Base-by-base conservation (phyloP, 2,797 vertebrate genomes). In the Danio jaintianensis region DNA sequence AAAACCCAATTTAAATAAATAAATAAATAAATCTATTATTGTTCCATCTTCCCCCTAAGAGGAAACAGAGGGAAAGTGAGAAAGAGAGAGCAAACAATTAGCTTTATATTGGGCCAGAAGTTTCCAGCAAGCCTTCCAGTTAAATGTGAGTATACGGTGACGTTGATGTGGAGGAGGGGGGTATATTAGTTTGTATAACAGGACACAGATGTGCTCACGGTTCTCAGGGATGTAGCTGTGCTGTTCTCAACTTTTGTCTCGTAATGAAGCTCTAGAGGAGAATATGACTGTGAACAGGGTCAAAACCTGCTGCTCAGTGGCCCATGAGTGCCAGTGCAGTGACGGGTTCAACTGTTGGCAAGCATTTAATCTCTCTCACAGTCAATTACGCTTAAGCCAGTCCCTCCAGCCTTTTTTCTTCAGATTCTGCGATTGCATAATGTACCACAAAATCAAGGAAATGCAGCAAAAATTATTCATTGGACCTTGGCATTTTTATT, bases 121-220 rank as follows among this genome's bases (percentile, higher is more conserved):
- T 84, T 83, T 88, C 83, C 84, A 82, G 70, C 82, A 20, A 80
- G 48, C 67, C 56, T 71, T 84, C 81, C 84, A 82, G 75, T 87
- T 81, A 86, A 86, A 85, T 89, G 81, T 88, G 86, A 89, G 75
- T 79, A n/a, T n/a, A 61, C 73, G 82, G 40, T 64, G 82, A 62
- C 13, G 71, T 76, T 75, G 80, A 53, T 62, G 69, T 47, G 70
- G 63, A 66, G 69, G 52, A 38, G 15, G 58, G 52, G 43, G 87
- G 70, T 85, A 90, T 89, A 92, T 91, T 92, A 89, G 87, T 67
- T 83, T 87, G 82, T 90, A 89, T 93, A 94, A 94, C 85, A 40
- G 88, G 88, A 91, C 89, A 79, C 93, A 95, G 93, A 94, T 94
- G 93, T 93, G 88, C 79, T 85, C 59, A 85, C 62, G 3, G 80